A percentile compares a stretch with the other conserved stretches of the same genome.
These are phyloP conservation scores for Sinosuthora webbiana DNA, from an alignment of 2,113 vertebrate genomes.

Conservation along the genomic window DNA sequence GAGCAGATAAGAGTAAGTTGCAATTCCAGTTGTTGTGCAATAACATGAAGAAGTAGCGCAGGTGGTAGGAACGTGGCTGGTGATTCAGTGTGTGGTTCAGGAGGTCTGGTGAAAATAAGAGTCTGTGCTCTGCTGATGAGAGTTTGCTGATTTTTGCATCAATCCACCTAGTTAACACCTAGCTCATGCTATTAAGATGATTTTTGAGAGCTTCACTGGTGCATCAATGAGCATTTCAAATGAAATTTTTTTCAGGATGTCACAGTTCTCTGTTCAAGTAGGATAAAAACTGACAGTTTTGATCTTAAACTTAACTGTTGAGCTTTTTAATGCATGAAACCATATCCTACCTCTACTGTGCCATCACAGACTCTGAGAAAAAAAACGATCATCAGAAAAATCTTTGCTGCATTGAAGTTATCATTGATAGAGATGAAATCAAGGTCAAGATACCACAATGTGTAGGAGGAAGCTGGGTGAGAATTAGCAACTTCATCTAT, in stretches of 20 bases:
- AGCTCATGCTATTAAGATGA: not conserved
- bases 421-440: slow-evolving; percentile 52
- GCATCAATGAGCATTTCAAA: not conserved
- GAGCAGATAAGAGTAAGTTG: not conserved
- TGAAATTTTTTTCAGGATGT: not conserved
- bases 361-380: not conserved
- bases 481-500: slow-evolving; percentile 46
- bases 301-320: not conserved
- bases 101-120: not conserved
- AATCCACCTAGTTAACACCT: not conserved
- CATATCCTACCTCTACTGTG: not conserved
- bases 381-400: slow-evolving; percentile 10
- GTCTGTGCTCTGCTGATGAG: not conserved
- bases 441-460: slow-evolving; percentile 41
- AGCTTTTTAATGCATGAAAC: not conserved
- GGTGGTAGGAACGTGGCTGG: not conserved
- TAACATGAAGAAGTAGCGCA: not conserved
- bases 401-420: slow-evolving; percentile 23
- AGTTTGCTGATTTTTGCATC: not conserved
- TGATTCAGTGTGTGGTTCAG: not conserved
- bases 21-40: not conserved
- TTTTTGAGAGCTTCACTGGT: not conserved
- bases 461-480: slow-evolving; percentile 46
- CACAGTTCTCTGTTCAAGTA: not conserved
- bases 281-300: not conserved